Evolutionary conservation across 2,888 invertebrate species (phyloP).

Genomic region (Notodonta dromedarius): DNA sequence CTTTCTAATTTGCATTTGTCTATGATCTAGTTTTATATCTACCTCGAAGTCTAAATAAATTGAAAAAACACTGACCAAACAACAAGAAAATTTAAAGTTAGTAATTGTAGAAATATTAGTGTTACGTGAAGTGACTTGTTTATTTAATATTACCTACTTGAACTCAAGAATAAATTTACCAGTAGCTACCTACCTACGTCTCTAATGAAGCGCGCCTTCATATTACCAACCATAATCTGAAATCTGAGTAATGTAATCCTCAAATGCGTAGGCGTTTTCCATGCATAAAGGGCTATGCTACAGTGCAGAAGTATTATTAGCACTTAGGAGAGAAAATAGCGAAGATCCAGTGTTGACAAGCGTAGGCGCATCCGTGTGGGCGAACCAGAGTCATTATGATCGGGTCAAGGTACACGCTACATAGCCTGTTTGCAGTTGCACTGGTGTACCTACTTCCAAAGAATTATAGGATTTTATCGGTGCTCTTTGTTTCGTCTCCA

Average conservation of each 20-base stretch:
- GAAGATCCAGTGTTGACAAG: conserved; percentile 26
- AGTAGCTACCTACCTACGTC: background rate
- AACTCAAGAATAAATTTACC: background rate
- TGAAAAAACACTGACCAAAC: background rate
- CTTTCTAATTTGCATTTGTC: background rate
- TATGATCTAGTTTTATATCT: background rate
- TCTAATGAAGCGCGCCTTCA: background rate
- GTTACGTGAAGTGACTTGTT: no score
- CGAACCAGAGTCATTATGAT: conserved; percentile 26
- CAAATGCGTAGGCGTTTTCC: background rate
- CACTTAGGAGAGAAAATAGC: conserved; percentile 25
- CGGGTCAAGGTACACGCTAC: conserved; percentile 31
- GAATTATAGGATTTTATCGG: no score
- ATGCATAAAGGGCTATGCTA: background rate
- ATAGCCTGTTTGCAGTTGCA: conserved; percentile 9
- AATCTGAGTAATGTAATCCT: conserved; percentile 3
- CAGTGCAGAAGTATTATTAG: conserved; percentile 1
- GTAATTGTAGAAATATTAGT: no score
- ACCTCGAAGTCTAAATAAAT: background rate
- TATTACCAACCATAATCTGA: background rate
- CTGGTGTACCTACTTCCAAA: background rate
- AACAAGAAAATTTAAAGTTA: no score
- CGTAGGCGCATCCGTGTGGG: conserved; percentile 39
- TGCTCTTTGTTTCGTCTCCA: background rate
- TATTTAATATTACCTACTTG: background rate